Conservation (phyloP, 2,888 invertebrate genomes). For the Drosophila rellima region DNA sequence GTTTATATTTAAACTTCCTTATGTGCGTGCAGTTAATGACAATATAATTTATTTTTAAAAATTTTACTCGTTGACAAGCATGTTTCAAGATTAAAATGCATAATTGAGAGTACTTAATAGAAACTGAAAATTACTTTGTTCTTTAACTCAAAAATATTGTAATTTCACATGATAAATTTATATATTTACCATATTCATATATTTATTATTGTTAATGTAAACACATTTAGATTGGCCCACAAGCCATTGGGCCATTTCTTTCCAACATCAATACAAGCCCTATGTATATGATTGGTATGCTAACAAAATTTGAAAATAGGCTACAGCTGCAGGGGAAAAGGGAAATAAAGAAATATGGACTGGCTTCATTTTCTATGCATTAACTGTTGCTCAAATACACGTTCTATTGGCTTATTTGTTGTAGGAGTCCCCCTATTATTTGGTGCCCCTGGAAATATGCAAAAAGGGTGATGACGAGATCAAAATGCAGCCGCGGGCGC, state of each 20-base stretch:
- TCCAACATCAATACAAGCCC: slow-evolving; percentile 22
- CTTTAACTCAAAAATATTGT: background rate
- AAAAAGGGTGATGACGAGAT: slow-evolving; percentile 46
- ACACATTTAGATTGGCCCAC: slow-evolving; percentile 2
- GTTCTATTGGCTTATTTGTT: slow-evolving; percentile 17
- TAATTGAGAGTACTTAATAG: background rate
- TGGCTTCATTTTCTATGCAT: slow-evolving; percentile 70
- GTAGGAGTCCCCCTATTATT: slow-evolving; percentile 1
- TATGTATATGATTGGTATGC: slow-evolving; percentile 35
- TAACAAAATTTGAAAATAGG: slow-evolving; percentile 34
- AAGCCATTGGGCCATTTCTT: background rate
- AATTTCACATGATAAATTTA: background rate
- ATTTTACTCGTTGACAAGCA: background rate
- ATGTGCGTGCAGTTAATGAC: background rate
- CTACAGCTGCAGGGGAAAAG: slow-evolving; percentile 51
- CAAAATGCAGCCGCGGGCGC: slow-evolving; percentile 62
- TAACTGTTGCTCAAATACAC: slow-evolving; percentile 58
- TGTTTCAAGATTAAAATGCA: background rate
- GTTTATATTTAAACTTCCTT: background rate
- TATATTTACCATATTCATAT: background rate
- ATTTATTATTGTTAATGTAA: slow-evolving; percentile 8
- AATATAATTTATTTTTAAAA: background rate
- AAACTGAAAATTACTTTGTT: background rate
- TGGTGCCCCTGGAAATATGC: slow-evolving; percentile 24
- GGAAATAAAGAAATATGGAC: slow-evolving; percentile 22